Conservation (phyloP, 2,888 invertebrate species). For the Luffia ferchaultella region DNA sequence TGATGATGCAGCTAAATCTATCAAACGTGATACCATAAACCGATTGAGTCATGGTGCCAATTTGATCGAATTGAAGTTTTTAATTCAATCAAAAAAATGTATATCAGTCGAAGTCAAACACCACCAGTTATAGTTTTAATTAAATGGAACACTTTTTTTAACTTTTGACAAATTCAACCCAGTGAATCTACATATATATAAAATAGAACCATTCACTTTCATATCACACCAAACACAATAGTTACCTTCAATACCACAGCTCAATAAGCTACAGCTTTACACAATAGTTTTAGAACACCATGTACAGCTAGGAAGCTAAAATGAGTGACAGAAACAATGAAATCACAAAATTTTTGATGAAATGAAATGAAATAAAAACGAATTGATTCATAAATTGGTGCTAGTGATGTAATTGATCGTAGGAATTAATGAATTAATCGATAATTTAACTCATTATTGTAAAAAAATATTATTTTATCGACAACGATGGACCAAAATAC, state of each 20-base stretch:
- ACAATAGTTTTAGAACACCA: neutral
- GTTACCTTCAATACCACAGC: slow-evolving; percentile 62
- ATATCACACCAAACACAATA: slow-evolving; percentile 42
- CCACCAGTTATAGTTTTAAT: too few species aligned
- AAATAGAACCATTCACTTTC: neutral
- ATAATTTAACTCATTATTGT: neutral
- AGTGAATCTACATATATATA: slow-evolving; percentile 16
- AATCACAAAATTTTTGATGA: neutral
- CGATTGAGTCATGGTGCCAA: too few species aligned
- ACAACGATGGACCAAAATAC: neutral
- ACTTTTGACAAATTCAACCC: too few species aligned
- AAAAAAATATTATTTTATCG: neutral
- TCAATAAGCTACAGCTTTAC: slow-evolving; percentile 61
- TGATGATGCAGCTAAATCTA: too few species aligned
- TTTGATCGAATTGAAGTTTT: too few species aligned
- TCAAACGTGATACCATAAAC: too few species aligned
- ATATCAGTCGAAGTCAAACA: too few species aligned
- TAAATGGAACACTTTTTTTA: too few species aligned
- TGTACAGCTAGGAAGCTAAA: neutral
- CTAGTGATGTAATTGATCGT: neutral
- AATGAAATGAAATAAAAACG: neutral
- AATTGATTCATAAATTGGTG: too few species aligned
- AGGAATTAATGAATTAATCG: neutral
- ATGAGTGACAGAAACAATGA: neutral
- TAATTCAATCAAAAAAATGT: too few species aligned